phyloP scores from a whole-genome alignment of 2,888 invertebrate species.

The Spicauda simplicius region DNA sequence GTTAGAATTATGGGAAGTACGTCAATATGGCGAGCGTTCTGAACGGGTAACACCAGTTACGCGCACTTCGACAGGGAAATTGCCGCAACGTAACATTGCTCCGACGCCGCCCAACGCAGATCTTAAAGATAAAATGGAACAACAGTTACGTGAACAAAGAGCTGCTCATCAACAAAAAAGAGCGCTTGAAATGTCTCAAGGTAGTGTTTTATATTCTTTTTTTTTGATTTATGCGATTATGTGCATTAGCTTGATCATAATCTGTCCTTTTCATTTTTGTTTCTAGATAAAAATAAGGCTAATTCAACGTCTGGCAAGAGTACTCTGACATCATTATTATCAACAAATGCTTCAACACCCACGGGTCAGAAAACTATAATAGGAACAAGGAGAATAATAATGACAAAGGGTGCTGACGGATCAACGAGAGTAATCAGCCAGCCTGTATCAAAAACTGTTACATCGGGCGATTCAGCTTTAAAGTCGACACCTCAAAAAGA shows the following conservation, averaged over 20 bases:
- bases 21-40: conserved; percentile 93
- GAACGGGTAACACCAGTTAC: conserved; percentile 91
- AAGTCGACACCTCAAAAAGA: conserved; percentile 67
- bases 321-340: conserved; percentile 87
- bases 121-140: conserved; percentile 95
- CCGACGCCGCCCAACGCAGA: conserved; percentile 87
- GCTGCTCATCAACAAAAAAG: conserved; percentile 96
- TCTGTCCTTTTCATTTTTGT: neutral
- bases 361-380: conserved; percentile 87
- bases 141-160: conserved; percentile 93
- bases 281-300: conserved; percentile 72
- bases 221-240: neutral
- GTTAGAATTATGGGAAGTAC: conserved; percentile 98
- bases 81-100: conserved; percentile 75
- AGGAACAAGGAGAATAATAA: conserved; percentile 88
- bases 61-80: conserved; percentile 91
- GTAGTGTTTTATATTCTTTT: conserved; percentile 57
- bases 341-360: conserved; percentile 73
- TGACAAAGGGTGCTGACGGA: conserved; percentile 90
- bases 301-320: conserved; percentile 86
- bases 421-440: conserved; percentile 87
- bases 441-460: conserved; percentile 64
- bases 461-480: conserved; percentile 70
- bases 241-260: neutral
- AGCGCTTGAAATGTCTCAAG: conserved; percentile 87